Evolutionary conservation across 2,888 invertebrate genomes (phyloP).

Genomic region (Drosophila imparisetae): DNA sequence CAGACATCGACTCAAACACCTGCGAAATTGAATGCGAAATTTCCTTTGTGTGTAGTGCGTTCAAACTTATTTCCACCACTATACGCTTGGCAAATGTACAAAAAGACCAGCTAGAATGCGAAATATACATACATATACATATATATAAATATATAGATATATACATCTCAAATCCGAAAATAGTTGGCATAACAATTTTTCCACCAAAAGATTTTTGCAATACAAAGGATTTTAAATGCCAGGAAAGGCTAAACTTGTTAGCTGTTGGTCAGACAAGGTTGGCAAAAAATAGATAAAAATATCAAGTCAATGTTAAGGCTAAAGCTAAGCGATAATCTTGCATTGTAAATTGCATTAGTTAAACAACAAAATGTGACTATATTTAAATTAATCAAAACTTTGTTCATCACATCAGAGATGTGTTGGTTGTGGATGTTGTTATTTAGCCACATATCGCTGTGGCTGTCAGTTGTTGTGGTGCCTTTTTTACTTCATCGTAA

Average conservation of each 20-base stretch:
- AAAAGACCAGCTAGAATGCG: conserved; percentile 10
- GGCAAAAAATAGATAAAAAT: neutral
- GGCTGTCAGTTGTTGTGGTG: conserved; percentile 22
- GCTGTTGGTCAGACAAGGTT: conserved; percentile 14
- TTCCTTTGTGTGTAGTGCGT: conserved; percentile 66
- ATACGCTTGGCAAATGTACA: conserved; percentile 17
- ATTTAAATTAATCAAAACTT: conserved; percentile 75
- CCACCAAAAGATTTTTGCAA: conserved; percentile 63
- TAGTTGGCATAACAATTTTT: conserved; percentile 73
- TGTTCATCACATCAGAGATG: conserved; percentile 50
- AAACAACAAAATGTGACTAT: conserved; percentile 1
- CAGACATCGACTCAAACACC: conserved; percentile 67
- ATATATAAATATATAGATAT: conserved; percentile 6
- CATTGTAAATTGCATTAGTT: conserved; percentile 7
- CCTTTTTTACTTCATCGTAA: conserved; percentile 70
- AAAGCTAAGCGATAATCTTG: neutral
- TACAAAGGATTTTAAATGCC: conserved; percentile 64
- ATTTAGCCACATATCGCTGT: conserved; percentile 49
- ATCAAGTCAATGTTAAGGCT: conserved; percentile 6
- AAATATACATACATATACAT: conserved; percentile 11
- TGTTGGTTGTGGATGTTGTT: conserved; percentile 31
- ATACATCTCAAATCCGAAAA: conserved; percentile 37
- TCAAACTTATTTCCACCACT: conserved; percentile 60
- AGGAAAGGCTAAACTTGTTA: conserved; percentile 19
- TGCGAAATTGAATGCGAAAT: conserved; percentile 76